phyloP scores from a whole-genome alignment of 2,797 vertebrate species.

The Phaenicophaeus curvirostris region DNA sequence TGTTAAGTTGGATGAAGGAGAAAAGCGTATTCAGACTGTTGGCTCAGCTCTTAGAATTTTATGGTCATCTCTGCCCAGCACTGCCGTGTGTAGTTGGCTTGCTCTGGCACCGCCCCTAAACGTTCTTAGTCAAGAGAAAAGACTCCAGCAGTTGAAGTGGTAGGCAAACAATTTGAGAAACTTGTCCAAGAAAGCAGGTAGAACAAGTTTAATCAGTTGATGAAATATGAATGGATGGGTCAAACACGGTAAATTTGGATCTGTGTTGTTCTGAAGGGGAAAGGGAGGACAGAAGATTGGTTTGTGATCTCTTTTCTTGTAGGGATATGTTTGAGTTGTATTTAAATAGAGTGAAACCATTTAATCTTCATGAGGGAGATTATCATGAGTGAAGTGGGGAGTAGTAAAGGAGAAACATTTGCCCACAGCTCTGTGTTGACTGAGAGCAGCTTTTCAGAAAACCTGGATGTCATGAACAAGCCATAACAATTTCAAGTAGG shows the following conservation, averaged over 20 bases:
- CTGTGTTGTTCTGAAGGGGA: not conserved
- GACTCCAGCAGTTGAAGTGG: not conserved
- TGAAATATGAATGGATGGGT: not conserved
- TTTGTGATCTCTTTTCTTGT: not conserved
- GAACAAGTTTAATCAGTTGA: not conserved
- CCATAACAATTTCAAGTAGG: accelerated
- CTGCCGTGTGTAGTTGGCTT: accelerated
- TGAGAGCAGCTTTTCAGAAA: not conserved
- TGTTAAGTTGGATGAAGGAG: not conserved
- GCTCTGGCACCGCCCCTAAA: not conserved
- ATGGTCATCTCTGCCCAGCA: not conserved
- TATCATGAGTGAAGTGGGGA: not conserved
- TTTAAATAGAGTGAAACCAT: not conserved
- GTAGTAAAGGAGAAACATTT: not conserved
- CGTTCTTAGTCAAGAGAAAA: not conserved
- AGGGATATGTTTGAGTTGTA: not conserved
- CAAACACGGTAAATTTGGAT: not conserved
- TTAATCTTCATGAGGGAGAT: not conserved
- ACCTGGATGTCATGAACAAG: not conserved
- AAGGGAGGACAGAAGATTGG: not conserved
- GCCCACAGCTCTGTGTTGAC: not conserved
- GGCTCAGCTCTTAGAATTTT: not conserved
- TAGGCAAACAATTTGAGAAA: not conserved
- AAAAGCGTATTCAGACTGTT: not conserved
- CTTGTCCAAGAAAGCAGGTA: accelerated